Evolutionary conservation across 2,113 vertebrate species (phyloP).

Genomic region (Cervus canadensis): DNA sequence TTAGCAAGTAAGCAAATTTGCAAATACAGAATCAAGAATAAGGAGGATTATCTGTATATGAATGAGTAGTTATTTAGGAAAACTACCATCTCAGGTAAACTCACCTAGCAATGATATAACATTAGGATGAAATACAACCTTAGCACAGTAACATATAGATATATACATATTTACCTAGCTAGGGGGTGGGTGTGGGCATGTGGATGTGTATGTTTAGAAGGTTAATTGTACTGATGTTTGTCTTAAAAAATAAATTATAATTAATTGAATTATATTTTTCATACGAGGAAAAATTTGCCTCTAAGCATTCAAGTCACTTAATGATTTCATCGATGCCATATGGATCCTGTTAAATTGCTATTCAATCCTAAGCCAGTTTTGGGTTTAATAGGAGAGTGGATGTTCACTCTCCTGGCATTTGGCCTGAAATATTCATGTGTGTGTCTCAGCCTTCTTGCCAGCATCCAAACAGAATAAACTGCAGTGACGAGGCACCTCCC

Average conservation of each 20-base stretch:
- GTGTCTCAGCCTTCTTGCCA: neutral
- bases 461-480: neutral
- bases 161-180: neutral
- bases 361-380: neutral
- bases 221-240: neutral
- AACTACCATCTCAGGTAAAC: neutral
- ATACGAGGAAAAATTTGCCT: neutral
- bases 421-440: neutral
- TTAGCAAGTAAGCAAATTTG: neutral
- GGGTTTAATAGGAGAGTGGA: neutral
- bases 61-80: conserved; percentile 33
- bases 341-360: neutral
- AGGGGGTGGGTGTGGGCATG: too few species aligned
- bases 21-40: neutral
- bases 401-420: neutral
- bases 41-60: neutral
- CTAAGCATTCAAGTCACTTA: neutral
- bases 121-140: neutral
- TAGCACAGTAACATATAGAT: neutral
- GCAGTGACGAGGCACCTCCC: neutral
- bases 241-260: conserved; percentile 7
- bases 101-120: neutral
- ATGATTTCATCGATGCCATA: neutral
- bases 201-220: too few species aligned
- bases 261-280: neutral